Percentiles rank a stretch among this genome's conserved stretches.
Evolutionary conservation across 2,113 vertebrate genomes (phyloP).

Genomic region (Rhineura floridana): DNA sequence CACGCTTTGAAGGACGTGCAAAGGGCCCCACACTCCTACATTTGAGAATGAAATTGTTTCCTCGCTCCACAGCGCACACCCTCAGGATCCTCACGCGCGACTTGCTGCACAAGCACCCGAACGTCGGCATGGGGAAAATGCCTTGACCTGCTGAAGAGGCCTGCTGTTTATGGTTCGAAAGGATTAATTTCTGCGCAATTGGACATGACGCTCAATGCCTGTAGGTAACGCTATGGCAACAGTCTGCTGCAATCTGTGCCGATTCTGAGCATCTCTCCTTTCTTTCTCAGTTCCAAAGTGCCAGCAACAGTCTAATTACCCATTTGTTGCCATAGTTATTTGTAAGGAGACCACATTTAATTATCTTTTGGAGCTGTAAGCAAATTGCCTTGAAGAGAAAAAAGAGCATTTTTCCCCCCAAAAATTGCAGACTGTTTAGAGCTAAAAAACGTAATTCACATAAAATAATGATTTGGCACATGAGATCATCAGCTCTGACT

Average conservation of each 20-base stretch:
- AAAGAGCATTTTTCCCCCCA: too few species aligned
- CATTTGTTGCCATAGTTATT: slow-evolving; percentile 74
- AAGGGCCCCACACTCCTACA: background rate
- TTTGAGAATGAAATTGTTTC: background rate
- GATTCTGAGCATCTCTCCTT: slow-evolving; percentile 70
- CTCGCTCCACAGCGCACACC: slow-evolving; percentile 35
- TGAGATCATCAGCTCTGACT: slow-evolving; percentile 70
- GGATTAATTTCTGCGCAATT: slow-evolving; percentile 78
- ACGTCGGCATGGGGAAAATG: slow-evolving; percentile 64
- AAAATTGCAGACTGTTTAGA: slow-evolving; percentile 75
- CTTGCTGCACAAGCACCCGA: background rate
- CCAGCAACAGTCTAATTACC: slow-evolving; percentile 70
- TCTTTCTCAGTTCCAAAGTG: slow-evolving; percentile 57
- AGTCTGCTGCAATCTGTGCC: slow-evolving; percentile 60
- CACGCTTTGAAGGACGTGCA: background rate
- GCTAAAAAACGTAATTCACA: slow-evolving; percentile 73
- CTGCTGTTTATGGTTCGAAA: slow-evolving; percentile 73
- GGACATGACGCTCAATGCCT: slow-evolving; percentile 79
- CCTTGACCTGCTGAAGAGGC: slow-evolving; percentile 68
- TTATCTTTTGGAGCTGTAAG: slow-evolving; percentile 75
- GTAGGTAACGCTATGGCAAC: slow-evolving; percentile 79
- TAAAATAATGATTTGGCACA: slow-evolving; percentile 77
- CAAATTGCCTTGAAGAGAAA: slow-evolving; percentile 53
- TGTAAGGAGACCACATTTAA: slow-evolving; percentile 67
- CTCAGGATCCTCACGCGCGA: background rate